Percentiles rank a stretch among this genome's conserved stretches.
phyloP scores from a whole-genome alignment of 2,113 vertebrate genomes.

The Isurus oxyrinchus region DNA sequence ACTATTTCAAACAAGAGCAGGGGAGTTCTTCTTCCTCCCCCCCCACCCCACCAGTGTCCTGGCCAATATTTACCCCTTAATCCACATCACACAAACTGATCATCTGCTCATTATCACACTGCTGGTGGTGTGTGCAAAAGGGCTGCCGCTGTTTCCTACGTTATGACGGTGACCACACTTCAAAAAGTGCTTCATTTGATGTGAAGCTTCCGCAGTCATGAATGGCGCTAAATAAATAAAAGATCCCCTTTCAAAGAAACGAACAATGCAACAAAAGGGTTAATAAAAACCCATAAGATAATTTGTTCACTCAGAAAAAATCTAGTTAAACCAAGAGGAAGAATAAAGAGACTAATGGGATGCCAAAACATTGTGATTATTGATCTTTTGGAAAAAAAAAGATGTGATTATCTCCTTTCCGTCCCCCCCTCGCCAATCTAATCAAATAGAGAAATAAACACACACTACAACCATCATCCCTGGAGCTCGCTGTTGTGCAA shows the following conservation, averaged over 20 bases:
- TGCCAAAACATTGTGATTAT: neutral
- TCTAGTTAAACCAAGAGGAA: neutral
- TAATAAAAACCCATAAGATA: neutral
- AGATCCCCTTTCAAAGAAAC: neutral
- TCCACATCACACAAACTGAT: neutral
- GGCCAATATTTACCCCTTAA: too few relatives aligned
- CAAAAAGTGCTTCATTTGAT: too few relatives aligned
- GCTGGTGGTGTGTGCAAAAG: neutral
- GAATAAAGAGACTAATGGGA: conserved; percentile 8
- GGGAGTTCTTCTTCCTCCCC: too few relatives aligned
- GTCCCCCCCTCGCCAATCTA: neutral
- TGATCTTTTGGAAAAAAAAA: neutral
- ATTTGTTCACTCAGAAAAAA: neutral
- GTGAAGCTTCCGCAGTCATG: too few relatives aligned
- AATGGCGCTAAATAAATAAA: too few relatives aligned
- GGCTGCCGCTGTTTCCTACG: neutral
- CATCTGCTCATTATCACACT: neutral
- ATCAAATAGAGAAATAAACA: neutral
- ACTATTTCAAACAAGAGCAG: too few relatives aligned
- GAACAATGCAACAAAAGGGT: neutral
- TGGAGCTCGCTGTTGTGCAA: neutral
- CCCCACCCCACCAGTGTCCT: too few relatives aligned
- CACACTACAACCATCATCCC: neutral
- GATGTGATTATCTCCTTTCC: neutral
- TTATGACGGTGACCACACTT: too few relatives aligned